Evolutionary conservation across 2,113 vertebrate genomes (phyloP).

Genomic region (Oophaga pumilio): DNA sequence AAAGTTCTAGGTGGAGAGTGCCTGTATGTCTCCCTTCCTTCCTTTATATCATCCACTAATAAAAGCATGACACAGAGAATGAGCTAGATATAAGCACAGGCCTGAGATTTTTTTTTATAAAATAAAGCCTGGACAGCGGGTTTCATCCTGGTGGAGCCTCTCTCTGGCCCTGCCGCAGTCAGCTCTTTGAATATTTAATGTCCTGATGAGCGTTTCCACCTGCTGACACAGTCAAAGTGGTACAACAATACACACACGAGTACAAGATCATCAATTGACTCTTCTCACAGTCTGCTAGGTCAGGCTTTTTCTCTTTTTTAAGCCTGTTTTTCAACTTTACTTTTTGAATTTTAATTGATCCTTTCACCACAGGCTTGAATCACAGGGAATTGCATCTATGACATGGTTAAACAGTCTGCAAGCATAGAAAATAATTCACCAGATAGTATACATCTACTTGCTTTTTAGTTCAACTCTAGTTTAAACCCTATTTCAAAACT

Average conservation of each 20-base stretch:
- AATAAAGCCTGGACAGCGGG: background rate
- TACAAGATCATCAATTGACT: constrained; percentile 82
- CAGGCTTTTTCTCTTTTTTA: constrained; percentile 60
- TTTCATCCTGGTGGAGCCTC: constrained; percentile 76
- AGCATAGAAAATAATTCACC: background rate
- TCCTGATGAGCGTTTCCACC: constrained; percentile 94
- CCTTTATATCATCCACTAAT: background rate
- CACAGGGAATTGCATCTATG: constrained; percentile 11
- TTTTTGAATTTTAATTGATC: constrained; percentile 23
- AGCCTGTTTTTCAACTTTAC: background rate
- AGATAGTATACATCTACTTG: background rate
- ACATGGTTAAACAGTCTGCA: background rate
- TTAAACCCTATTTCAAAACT: no score
- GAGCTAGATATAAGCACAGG: background rate
- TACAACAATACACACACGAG: constrained; percentile 89
- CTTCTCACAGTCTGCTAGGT: constrained; percentile 71
- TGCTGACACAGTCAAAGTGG: constrained; percentile 99
- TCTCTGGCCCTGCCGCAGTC: constrained; percentile 91
- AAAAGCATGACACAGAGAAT: background rate
- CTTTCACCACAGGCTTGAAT: constrained; percentile 29
- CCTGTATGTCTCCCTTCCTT: background rate
- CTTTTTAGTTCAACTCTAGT: background rate
- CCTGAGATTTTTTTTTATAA: constrained; percentile 2
- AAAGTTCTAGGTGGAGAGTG: background rate
- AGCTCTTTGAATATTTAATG: constrained; percentile 99